Percentiles rank a stretch among this genome's conserved stretches.
These are phyloP conservation scores for Poecile atricapillus DNA, from an alignment of 2,113 vertebrate species.

Conservation along the genomic window DNA sequence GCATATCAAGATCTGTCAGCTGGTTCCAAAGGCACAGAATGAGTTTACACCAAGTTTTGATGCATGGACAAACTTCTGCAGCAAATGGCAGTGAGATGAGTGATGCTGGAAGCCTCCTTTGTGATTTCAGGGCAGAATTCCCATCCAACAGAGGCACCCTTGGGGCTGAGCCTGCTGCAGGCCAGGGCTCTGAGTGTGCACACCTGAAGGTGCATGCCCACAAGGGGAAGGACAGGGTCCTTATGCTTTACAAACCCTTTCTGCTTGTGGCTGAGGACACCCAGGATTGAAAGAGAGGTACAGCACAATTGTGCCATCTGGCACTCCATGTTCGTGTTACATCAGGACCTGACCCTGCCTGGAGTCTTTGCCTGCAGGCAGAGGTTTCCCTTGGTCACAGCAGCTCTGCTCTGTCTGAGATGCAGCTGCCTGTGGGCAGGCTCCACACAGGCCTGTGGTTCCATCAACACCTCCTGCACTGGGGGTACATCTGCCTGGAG, in stretches of 20 bases:
- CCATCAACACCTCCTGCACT: not conserved
- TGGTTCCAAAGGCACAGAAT: too few species aligned
- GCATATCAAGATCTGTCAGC: too few species aligned
- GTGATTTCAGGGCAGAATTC: not conserved
- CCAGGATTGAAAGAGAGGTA: not conserved
- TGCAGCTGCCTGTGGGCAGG: not conserved
- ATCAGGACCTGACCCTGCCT: not conserved
- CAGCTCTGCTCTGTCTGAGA: not conserved
- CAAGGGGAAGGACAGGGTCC: not conserved
- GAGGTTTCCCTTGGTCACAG: accelerated
- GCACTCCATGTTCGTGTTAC: accelerated
- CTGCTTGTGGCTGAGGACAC: not conserved
- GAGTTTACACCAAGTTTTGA: too few species aligned
- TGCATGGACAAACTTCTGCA: not conserved
- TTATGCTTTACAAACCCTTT: not conserved
- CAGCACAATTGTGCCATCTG: not conserved
- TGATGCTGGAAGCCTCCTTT: not conserved
- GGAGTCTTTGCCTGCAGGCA: not conserved
- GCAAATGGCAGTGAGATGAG: not conserved
- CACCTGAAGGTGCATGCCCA: not conserved
- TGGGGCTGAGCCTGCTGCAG: not conserved
- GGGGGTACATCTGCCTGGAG: not conserved
- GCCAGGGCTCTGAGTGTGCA: not conserved
- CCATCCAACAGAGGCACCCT: not conserved
- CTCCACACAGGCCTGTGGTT: accelerated